These are phyloP conservation scores for Carcina quercana DNA, from an alignment of 2,888 invertebrate genomes.

Conservation along the genomic window DNA sequence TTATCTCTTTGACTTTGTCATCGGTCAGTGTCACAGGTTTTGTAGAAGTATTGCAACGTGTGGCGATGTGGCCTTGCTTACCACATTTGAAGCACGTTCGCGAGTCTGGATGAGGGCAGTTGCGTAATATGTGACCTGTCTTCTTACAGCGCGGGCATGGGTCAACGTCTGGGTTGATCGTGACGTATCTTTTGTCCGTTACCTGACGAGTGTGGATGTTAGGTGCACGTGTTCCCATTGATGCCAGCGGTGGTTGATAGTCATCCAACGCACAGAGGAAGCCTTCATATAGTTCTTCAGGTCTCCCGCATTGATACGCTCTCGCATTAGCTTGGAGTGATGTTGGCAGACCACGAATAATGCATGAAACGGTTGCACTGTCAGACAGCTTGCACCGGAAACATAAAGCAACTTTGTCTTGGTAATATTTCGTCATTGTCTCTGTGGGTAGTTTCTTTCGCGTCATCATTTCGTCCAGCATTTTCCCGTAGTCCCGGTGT, in stretches of 20 bases:
- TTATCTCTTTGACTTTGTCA: slow-evolving; percentile 12
- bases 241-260: too few species aligned
- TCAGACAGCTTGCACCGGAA: slow-evolving; percentile 21
- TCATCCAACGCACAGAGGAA: slow-evolving; percentile 21
- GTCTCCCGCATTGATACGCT: slow-evolving; percentile 20
- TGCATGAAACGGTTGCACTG: slow-evolving; percentile 18
- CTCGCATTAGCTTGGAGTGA: slow-evolving; percentile 20
- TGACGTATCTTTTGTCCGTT: background rate
- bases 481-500: slow-evolving; percentile 18
- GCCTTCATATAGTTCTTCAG: slow-evolving; percentile 19
- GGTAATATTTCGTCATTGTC: slow-evolving; percentile 25
- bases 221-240: too few species aligned
- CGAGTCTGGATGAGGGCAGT: slow-evolving; percentile 15
- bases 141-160: slow-evolving; percentile 17
- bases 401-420: slow-evolving; percentile 25
- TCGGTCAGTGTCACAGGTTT: background rate
- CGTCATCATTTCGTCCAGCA: slow-evolving; percentile 20
- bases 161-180: slow-evolving; percentile 2
- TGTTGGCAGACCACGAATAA: slow-evolving; percentile 20
- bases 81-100: slow-evolving; percentile 18
- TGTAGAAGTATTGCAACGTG: slow-evolving; percentile 4
- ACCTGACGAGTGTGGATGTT: background rate
- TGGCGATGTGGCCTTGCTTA: slow-evolving; percentile 15
- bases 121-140: slow-evolving; percentile 12
- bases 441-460: slow-evolving; percentile 18